Evolutionary conservation across 2,797 vertebrate genomes (phyloP), one percentile per base, ranked within the genome.

Genomic region (Melanotaenia boesemani): DNA sequence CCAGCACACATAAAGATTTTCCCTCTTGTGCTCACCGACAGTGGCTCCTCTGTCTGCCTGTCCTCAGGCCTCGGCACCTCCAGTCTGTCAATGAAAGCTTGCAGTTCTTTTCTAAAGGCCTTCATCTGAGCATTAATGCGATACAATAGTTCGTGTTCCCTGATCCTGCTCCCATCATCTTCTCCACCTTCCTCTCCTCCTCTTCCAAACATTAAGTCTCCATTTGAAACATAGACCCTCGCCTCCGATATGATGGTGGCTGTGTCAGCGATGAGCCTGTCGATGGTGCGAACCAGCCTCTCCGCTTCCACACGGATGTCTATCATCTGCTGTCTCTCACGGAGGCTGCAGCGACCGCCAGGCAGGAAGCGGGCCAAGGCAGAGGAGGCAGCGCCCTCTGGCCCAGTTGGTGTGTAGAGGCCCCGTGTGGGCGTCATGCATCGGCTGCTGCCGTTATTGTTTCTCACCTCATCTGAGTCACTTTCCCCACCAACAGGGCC

Each of bases 41-140:
- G 95, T 34, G 97, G 97, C 90, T 99, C 97, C 82, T 98, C 97
- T 15, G 95, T 73, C 55, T 95, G 95, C 46, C 93, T 93, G 67
- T 97, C 96, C 2, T 98, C 96, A 0, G 95, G 91, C 85, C 95
- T 96, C 22, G 97, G 96, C 82, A 97, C 95, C 81, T 99, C 97
- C 5, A 99, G 94, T 64, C 94, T 92, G 91, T 98, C 97, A 15
- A 99, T 97, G 86, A 99, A 99, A 77, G 94, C 93, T 90, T 98
- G 97, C 80, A 99, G 95, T 88, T 99, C 97, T 89, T 98, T 98
- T 76, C 96, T 93, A 92, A 99, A 99, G 55, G 97, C 95, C 92
- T 98, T 98, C 97, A 99, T 98, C 94, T 99, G 98, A 20, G 97
- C 96, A 0, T 97, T 98, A 82, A 99, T 98, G 76, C 97, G 96